phyloP scores from a whole-genome alignment of 2,888 invertebrate genomes.

The Hirudinaria manillensis region DNA sequence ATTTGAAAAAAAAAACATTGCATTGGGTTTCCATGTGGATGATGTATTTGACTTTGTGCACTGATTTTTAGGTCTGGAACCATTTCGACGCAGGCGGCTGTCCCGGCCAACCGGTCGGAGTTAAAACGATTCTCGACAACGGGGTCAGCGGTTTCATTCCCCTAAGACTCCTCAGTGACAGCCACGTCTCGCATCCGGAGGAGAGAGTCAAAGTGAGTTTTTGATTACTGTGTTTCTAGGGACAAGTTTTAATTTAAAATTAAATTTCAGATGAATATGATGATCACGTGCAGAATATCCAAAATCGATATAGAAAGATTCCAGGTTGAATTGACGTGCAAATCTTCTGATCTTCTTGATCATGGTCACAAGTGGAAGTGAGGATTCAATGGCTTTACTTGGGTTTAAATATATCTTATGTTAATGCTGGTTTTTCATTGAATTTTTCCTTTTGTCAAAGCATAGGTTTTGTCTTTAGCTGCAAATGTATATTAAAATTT shows the following conservation, averaged over 20 bases:
- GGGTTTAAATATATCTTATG: not conserved
- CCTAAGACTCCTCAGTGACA: constrained; percentile 85
- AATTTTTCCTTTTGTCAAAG: not conserved
- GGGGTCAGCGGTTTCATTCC: constrained; percentile 82
- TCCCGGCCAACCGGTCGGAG: constrained; percentile 89
- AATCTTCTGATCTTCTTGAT: constrained; percentile 83
- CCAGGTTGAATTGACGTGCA: constrained; percentile 74
- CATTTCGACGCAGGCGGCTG: constrained; percentile 90
- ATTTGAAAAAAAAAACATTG: constrained; percentile 22
- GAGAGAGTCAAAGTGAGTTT: constrained; percentile 72
- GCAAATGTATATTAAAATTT: not conserved
- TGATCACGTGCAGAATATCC: constrained; percentile 69
- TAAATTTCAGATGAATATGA: constrained; percentile 49
- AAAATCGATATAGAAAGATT: constrained; percentile 93
- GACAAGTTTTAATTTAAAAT: constrained; percentile 1
- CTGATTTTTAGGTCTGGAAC: constrained; percentile 72
- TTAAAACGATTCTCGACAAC: constrained; percentile 82
- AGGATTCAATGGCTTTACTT: not conserved
- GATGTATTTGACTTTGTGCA: not conserved
- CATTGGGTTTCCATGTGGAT: not conserved
- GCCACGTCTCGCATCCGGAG: constrained; percentile 83
- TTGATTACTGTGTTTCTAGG: not conserved
- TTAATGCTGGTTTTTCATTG: not conserved
- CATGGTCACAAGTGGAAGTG: constrained; percentile 80
- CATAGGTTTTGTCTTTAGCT: too few relatives aligned